These are phyloP conservation scores for Proterorhinus semilunaris DNA, from an alignment of 2,113 vertebrate genomes.

Conservation along the genomic window DNA sequence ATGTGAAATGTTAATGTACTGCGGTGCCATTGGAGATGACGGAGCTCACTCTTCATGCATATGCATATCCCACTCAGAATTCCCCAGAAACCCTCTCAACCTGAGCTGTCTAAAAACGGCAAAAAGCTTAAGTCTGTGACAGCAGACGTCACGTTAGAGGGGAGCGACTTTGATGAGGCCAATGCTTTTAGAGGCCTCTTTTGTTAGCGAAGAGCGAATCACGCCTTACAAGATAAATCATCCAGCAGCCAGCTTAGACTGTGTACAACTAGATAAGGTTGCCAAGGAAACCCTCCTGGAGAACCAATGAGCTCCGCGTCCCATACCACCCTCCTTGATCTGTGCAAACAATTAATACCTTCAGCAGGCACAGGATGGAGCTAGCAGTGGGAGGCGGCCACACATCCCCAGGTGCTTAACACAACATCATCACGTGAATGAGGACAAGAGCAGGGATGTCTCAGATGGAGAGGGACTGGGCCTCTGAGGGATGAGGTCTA, in stretches of 20 bases:
- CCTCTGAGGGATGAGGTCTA: constrained; percentile 48
- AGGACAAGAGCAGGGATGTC: constrained; percentile 36
- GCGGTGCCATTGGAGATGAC: constrained; percentile 44
- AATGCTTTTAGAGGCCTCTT: constrained; percentile 60
- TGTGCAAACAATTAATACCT: constrained; percentile 78
- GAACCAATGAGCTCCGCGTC: constrained; percentile 62
- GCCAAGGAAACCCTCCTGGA: constrained; percentile 74
- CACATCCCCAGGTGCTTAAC: constrained; percentile 67
- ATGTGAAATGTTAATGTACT: constrained; percentile 56
- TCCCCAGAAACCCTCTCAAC: constrained; percentile 42
- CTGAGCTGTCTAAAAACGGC: constrained; percentile 63
- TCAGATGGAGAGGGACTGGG: constrained; percentile 50
- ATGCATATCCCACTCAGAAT: constrained; percentile 61
- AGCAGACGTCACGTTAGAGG: constrained; percentile 47
- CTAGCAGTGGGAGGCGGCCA: constrained; percentile 32
- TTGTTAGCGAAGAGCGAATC: constrained; percentile 63
- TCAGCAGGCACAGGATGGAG: constrained; percentile 37
- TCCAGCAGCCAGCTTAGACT: constrained; percentile 65
- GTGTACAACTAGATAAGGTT: constrained; percentile 79
- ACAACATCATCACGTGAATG: constrained; percentile 35
- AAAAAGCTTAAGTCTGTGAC: constrained; percentile 56
- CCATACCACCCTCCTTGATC: constrained; percentile 46
- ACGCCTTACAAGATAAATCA: constrained; percentile 68
- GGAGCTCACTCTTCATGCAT: constrained; percentile 52
- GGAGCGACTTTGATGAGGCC: constrained; percentile 63